A percentile compares a stretch with the other conserved stretches of the same genome.
Conservation (phyloP, 2,888 invertebrate genomes). For the Adelognathus sp. region DNA sequence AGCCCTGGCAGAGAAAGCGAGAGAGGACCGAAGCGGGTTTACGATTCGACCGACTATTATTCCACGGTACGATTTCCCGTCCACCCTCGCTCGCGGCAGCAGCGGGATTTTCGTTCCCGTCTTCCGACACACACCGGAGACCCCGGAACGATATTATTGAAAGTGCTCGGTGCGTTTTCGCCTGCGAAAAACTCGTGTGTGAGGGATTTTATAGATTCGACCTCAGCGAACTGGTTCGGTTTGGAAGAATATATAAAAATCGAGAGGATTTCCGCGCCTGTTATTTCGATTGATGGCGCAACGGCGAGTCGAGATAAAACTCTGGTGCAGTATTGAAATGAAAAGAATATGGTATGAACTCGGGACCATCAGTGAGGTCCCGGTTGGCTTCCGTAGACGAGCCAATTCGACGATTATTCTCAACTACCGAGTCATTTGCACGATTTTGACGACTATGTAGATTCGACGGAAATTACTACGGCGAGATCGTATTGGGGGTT, state of each 20-base stretch:
- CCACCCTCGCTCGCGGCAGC: constrained; percentile 48
- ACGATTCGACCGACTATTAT: constrained; percentile 60
- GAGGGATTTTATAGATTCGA: constrained; percentile 18
- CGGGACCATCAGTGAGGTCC: not conserved
- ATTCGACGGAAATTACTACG: not conserved
- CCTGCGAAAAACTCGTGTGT: not conserved
- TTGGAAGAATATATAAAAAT: constrained; percentile 14
- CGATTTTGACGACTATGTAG: constrained; percentile 32
- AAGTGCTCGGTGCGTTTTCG: constrained; percentile 32
- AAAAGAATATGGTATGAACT: not conserved
- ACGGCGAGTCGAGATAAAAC: not conserved
- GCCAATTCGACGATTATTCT: not conserved
- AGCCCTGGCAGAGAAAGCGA: constrained; percentile 29
- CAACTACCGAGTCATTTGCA: constrained; percentile 24
- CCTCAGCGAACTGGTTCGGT: not conserved
- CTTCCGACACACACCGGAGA: constrained; percentile 45
- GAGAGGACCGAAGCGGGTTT: constrained; percentile 48
- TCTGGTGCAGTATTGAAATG: not conserved
- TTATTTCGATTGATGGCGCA: not conserved
- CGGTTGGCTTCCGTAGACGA: not conserved
- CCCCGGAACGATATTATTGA: constrained; percentile 29
- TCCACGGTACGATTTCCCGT: constrained; percentile 47
- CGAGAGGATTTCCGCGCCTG: not conserved
- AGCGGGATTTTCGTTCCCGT: constrained; percentile 34
- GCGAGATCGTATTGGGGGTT: constrained; percentile 6